Conservation (phyloP, 2,797 vertebrate genomes). For the Acropternis orthonyx region DNA sequence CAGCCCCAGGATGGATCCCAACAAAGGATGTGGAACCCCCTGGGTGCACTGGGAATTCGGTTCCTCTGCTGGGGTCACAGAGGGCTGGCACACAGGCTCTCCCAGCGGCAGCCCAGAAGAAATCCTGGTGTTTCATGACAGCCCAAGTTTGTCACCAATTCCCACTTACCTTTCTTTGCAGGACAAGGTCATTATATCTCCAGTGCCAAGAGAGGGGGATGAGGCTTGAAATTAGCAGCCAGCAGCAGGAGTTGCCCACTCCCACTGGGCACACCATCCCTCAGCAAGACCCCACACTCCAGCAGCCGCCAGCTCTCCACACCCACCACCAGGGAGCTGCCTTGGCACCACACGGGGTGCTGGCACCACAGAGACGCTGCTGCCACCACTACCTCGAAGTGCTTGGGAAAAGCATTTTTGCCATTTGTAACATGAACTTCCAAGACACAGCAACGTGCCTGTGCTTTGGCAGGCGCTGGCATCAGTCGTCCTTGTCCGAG, state of each 20-base stretch:
- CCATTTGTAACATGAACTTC: neutral
- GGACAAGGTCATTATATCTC: conserved; percentile 33
- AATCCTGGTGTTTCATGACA: neutral
- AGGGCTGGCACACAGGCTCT: accelerated
- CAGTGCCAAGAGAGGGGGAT: neutral
- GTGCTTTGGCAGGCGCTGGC: accelerated
- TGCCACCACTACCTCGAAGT: neutral
- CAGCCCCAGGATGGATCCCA: neutral
- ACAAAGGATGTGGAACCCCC: accelerated
- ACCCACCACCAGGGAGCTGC: accelerated
- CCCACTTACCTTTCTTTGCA: neutral
- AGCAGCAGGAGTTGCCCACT: too few relatives aligned
- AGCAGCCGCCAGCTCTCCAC: neutral
- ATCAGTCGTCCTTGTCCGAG: accelerated
- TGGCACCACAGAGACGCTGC: accelerated
- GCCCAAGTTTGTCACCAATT: accelerated
- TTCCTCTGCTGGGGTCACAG: neutral
- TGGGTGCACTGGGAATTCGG: accelerated
- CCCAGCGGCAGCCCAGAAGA: neutral
- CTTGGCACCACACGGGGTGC: accelerated
- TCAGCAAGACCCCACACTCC: neutral
- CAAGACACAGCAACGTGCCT: accelerated
- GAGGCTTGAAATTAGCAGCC: neutral
- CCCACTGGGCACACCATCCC: accelerated
- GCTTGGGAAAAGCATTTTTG: neutral